A percentile compares a stretch with the other conserved stretches of the same genome.
These are phyloP conservation scores for Antigone vipio DNA, from an alignment of 2,113 vertebrate genomes.

Conservation along the genomic window DNA sequence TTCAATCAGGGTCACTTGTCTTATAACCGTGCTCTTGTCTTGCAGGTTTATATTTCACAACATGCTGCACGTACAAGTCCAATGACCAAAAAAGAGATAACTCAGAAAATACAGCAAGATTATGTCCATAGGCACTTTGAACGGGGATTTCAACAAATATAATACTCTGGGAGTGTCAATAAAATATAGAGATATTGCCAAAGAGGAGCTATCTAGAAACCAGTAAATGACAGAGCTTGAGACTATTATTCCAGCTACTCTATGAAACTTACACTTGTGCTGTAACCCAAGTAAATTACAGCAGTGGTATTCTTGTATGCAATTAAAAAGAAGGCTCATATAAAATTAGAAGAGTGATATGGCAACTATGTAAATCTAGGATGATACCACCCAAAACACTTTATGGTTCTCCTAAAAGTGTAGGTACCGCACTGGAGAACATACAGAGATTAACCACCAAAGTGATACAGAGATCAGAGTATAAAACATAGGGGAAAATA, in stretches of 20 bases:
- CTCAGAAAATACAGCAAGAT: background rate
- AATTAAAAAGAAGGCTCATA: background rate
- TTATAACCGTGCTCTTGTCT: background rate
- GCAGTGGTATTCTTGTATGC: background rate
- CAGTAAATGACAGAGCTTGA: background rate
- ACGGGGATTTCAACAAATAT: background rate
- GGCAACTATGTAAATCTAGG: background rate
- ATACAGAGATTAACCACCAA: constrained; percentile 1
- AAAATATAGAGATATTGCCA: background rate
- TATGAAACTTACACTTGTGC: background rate
- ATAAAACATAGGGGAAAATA: constrained; percentile 44
- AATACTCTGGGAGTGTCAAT: background rate
- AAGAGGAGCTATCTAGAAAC: background rate
- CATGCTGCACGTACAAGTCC: background rate
- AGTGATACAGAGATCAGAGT: constrained; percentile 20
- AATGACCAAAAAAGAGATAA: background rate
- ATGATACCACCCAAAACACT: background rate
- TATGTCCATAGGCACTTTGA: background rate
- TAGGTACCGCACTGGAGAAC: background rate
- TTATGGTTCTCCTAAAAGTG: background rate
- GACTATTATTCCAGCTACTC: background rate
- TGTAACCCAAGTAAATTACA: background rate
- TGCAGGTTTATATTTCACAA: constrained; percentile 1
- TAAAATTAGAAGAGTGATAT: background rate
- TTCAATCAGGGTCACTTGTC: constrained; percentile 26